Conservation (phyloP, 2,888 invertebrate genomes). For the Hesperia comma region DNA sequence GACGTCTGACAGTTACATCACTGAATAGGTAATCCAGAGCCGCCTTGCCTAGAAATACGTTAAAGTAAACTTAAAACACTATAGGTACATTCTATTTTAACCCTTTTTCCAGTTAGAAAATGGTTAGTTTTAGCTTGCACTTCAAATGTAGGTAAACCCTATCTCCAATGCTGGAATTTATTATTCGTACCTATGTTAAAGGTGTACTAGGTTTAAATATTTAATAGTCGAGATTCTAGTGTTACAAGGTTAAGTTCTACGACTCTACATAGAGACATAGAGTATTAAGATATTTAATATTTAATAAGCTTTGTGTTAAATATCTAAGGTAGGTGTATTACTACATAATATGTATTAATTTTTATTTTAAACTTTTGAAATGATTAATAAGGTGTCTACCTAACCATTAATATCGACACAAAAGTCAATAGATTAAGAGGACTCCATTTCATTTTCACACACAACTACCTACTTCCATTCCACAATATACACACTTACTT, state of each 20-base stretch:
- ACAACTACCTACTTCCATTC: too few relatives aligned
- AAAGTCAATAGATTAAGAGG: too few relatives aligned
- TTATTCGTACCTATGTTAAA: background rate
- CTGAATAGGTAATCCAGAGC: constrained; percentile 4
- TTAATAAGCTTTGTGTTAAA: too few relatives aligned
- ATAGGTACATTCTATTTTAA: background rate
- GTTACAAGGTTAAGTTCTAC: background rate
- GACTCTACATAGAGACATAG: too few relatives aligned
- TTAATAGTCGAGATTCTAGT: background rate
- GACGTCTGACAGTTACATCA: background rate
- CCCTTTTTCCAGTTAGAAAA: background rate
- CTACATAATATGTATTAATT: too few relatives aligned
- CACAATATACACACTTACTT: too few relatives aligned
- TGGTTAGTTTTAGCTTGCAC: background rate
- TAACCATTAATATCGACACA: too few relatives aligned
- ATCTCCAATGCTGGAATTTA: constrained; percentile 3
- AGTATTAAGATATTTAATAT: too few relatives aligned
- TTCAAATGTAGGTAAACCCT: background rate
- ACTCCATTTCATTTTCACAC: too few relatives aligned
- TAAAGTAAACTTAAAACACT: background rate
- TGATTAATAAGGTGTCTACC: too few relatives aligned
- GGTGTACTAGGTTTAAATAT: constrained; percentile 1
- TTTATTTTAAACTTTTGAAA: too few relatives aligned
- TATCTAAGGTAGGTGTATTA: too few relatives aligned
- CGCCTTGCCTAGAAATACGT: background rate